phyloP scores from a whole-genome alignment of 2,888 invertebrate genomes.

The Tholera decimalis region DNA sequence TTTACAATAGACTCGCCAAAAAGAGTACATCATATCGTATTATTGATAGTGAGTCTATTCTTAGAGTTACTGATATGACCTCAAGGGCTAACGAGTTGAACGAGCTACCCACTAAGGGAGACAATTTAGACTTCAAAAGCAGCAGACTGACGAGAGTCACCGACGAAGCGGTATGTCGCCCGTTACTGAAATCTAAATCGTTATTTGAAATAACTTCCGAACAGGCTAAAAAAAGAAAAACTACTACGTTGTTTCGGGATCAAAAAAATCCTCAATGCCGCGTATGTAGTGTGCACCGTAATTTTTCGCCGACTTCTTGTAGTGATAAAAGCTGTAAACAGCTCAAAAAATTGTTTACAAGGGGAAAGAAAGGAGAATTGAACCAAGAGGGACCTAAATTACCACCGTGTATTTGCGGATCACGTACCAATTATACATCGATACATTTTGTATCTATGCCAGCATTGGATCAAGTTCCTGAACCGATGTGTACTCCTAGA shows the following conservation, averaged over 20 bases:
- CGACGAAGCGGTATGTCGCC: constrained; percentile 65
- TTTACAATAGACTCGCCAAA: constrained; percentile 70
- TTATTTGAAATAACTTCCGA: constrained; percentile 69
- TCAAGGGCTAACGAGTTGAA: constrained; percentile 68
- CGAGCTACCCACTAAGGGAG: constrained; percentile 14
- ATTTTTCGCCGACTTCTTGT: background rate
- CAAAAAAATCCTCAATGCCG: constrained; percentile 31
- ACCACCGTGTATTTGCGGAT: constrained; percentile 17
- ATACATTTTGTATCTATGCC: constrained; percentile 4
- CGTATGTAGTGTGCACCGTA: constrained; percentile 8
- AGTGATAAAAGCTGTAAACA: constrained; percentile 6
- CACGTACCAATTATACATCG: background rate
- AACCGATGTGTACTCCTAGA: constrained; percentile 1
- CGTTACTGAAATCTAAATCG: constrained; percentile 73
- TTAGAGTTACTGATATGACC: constrained; percentile 86
- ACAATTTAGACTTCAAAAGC: background rate
- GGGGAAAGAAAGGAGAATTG: background rate
- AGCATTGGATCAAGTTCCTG: background rate
- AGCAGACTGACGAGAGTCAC: constrained; percentile 22
- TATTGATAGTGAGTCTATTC: constrained; percentile 84
- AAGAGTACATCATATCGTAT: constrained; percentile 82
- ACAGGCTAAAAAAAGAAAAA: constrained; percentile 62
- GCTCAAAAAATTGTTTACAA: constrained; percentile 24
- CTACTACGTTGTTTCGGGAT: constrained; percentile 75
- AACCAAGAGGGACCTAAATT: background rate